Conservation (phyloP, 2,888 invertebrate species). For the Taenaris catops region DNA sequence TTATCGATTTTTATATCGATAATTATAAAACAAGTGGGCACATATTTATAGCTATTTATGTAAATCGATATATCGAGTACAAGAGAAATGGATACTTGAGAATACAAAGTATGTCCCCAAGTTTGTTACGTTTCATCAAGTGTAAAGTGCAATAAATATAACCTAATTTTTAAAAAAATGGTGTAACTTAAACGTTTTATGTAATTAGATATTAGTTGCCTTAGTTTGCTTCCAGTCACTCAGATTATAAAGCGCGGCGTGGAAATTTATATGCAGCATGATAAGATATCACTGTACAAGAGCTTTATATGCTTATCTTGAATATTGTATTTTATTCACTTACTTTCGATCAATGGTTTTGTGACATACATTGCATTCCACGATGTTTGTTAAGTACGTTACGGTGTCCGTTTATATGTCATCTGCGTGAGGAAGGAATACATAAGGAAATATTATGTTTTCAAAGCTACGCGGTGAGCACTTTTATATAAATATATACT, state of each 20-base stretch:
- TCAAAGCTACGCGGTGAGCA: conserved; percentile 28
- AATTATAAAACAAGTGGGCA: no score
- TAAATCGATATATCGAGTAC: no score
- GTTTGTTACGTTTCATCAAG: no score
- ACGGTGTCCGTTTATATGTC: conserved; percentile 22
- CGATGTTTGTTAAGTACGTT: conserved; percentile 23
- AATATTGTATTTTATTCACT: conserved; percentile 25
- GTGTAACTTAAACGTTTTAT: not conserved
- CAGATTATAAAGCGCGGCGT: conserved; percentile 16
- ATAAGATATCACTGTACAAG: conserved; percentile 29
- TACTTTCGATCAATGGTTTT: conserved; percentile 21
- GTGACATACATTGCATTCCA: conserved; percentile 50
- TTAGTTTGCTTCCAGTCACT: conserved; percentile 5
- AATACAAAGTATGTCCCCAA: no score
- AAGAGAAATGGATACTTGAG: no score
- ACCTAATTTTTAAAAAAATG: no score
- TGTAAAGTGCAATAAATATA: conserved; percentile 1
- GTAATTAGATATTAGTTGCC: conserved; percentile 10
- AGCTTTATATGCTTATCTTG: conserved; percentile 27
- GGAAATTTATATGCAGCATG: conserved; percentile 14
- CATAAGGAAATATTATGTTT: conserved; percentile 17
- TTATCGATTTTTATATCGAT: no score
- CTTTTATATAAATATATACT: conserved; percentile 36
- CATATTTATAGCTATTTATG: no score
- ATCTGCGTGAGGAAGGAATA: conserved; percentile 9